These are phyloP conservation scores for Chelonia mydas DNA, from an alignment of 2,797 vertebrate genomes.

Conservation along the genomic window DNA sequence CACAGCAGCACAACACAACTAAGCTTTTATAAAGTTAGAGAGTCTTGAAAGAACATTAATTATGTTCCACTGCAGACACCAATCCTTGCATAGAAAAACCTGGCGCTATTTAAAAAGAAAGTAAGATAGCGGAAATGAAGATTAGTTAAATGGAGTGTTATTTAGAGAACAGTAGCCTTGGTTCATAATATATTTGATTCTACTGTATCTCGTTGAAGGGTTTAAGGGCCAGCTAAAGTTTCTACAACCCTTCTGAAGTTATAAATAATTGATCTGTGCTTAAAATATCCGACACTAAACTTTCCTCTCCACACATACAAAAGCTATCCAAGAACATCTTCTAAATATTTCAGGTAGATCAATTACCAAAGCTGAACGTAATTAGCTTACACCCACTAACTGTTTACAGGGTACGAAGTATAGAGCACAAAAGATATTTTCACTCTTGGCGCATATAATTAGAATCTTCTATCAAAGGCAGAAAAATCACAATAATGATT, in stretches of 20 bases:
- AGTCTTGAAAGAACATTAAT: background rate
- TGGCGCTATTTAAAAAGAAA: background rate
- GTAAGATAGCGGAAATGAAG: background rate
- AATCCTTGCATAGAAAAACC: background rate
- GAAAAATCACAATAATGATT: background rate
- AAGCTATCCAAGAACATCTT: constrained; percentile 54
- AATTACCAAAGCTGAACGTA: constrained; percentile 56
- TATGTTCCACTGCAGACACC: background rate
- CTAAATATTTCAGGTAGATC: constrained; percentile 78
- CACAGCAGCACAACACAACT: background rate
- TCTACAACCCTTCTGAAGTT: constrained; percentile 43
- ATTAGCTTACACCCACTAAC: constrained; percentile 46
- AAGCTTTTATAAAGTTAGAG: background rate
- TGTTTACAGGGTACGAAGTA: constrained; percentile 25
- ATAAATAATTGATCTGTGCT: constrained; percentile 72
- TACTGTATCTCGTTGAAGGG: constrained; percentile 34
- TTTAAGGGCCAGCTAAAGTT: constrained; percentile 66
- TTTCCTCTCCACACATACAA: constrained; percentile 46
- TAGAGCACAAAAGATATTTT: background rate
- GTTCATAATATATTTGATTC: background rate
- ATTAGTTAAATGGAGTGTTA: background rate
- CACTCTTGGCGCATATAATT: constrained; percentile 14
- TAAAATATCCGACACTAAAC: constrained; percentile 62
- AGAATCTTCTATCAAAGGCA: constrained; percentile 18
- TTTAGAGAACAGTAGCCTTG: background rate